Conservation (phyloP, 2,888 invertebrate species). For the Tetanocera ferruginea region DNA sequence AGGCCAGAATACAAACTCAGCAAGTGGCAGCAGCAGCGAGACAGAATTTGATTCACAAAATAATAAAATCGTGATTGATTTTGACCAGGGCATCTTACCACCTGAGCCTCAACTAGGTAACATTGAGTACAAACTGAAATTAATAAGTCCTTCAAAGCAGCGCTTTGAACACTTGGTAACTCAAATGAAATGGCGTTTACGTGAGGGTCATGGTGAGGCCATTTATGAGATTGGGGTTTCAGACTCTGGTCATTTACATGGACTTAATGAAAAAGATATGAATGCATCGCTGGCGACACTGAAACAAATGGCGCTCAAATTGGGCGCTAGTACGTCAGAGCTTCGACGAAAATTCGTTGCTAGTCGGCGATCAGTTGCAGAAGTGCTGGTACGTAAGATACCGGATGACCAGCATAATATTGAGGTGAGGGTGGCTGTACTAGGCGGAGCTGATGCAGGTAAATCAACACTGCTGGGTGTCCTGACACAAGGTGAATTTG, state of each 20-base stretch:
- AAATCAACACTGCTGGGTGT: conserved; percentile 97
- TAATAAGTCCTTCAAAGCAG: conserved; percentile 91
- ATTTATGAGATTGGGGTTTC: conserved; percentile 98
- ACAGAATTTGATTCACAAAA: conserved; percentile 54
- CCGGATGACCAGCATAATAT: conserved; percentile 90
- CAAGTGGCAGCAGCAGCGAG: conserved; percentile 54
- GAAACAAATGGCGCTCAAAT: conserved; percentile 87
- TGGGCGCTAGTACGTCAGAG: conserved; percentile 86
- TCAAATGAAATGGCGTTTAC: conserved; percentile 98
- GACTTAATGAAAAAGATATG: conserved; percentile 87
- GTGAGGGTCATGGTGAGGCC: conserved; percentile 96
- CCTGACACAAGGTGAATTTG: conserved; percentile 93
- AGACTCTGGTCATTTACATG: conserved; percentile 89
- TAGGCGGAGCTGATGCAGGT: conserved; percentile 97
- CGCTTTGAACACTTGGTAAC: conserved; percentile 97
- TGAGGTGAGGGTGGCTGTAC: conserved; percentile 91
- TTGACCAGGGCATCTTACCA: conserved; percentile 80
- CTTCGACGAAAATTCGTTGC: conserved; percentile 77
- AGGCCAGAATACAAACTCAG: conserved; percentile 51
- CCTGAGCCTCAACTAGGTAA: conserved; percentile 96
- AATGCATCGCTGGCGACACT: conserved; percentile 88
- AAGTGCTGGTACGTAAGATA: conserved; percentile 90
- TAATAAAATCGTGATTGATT: conserved; percentile 70
- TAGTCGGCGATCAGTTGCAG: conserved; percentile 78
- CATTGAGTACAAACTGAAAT: conserved; percentile 95